phyloP scores from a whole-genome alignment of 2,113 vertebrate species.

The Uria aalge region DNA sequence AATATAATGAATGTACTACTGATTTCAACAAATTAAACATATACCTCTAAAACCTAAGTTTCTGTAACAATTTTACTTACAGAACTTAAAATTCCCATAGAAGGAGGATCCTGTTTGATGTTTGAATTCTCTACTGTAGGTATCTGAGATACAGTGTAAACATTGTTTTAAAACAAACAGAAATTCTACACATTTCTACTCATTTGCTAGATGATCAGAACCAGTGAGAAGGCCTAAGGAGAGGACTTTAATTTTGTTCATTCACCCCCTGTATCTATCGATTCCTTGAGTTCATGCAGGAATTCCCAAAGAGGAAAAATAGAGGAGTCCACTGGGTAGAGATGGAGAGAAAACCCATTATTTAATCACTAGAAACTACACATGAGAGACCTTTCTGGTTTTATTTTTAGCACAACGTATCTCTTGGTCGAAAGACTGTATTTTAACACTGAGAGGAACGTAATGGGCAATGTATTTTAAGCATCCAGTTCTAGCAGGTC shows the following conservation, averaged over 20 bases:
- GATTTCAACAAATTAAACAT: neutral
- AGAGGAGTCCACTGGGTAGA: neutral
- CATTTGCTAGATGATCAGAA: neutral
- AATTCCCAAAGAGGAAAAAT: neutral
- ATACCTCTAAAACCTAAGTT: neutral
- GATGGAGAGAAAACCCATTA: neutral
- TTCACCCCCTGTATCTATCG: neutral
- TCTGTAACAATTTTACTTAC: neutral
- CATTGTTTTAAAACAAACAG: neutral
- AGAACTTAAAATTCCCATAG: neutral
- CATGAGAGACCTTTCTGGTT: constrained; percentile 22
- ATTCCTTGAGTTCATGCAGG: neutral
- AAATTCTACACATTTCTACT: neutral
- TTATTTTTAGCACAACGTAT: constrained; percentile 31
- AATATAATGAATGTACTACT: neutral
- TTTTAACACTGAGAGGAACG: neutral
- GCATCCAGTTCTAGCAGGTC: neutral
- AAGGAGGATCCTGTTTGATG: neutral
- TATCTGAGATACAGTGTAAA: neutral
- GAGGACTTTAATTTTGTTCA: neutral
- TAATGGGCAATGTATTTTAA: constrained; percentile 47
- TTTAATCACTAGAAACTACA: constrained; percentile 5
- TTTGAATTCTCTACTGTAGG: neutral
- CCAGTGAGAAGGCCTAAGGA: neutral
- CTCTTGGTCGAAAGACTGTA: neutral